A percentile compares a stretch with the other conserved stretches of the same genome.
These are phyloP conservation scores for Arctocebus calabarensis DNA, from an alignment of 2,797 vertebrate genomes.

Conservation along the genomic window DNA sequence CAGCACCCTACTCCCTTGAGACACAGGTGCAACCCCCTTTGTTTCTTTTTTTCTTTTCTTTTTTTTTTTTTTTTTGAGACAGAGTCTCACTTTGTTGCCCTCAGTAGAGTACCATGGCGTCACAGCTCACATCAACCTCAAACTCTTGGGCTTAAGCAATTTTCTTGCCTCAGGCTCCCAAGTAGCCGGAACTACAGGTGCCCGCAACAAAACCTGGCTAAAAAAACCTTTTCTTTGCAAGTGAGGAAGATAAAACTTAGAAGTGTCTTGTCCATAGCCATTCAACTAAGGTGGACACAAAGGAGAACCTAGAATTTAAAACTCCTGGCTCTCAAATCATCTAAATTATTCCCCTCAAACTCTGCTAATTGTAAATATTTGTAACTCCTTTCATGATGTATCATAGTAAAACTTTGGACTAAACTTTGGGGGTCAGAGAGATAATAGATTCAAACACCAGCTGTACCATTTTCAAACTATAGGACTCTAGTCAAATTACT, in stretches of 20 bases:
- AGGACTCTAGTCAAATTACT: background rate
- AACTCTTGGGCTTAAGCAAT: too few relatives aligned
- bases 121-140: too few relatives aligned
- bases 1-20: too few relatives aligned
- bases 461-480: background rate
- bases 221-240: background rate
- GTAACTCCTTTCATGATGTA: background rate
- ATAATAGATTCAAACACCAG: background rate
- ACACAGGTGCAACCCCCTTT: too few relatives aligned
- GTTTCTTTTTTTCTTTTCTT: too few relatives aligned
- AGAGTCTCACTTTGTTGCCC: too few relatives aligned
- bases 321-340: background rate
- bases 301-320: background rate
- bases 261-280: background rate
- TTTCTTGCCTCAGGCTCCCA: too few relatives aligned
- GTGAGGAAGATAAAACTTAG: background rate
- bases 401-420: background rate
- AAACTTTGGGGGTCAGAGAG: background rate
- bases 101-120: too few relatives aligned
- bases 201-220: too few relatives aligned
- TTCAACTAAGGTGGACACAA: background rate
- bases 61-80: too few relatives aligned
- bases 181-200: too few relatives aligned
- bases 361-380: background rate
- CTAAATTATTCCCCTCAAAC: background rate